Percentiles rank a stretch among this genome's conserved stretches.
Conservation (phyloP, 2,797 vertebrate genomes). For the Danio choprae region DNA sequence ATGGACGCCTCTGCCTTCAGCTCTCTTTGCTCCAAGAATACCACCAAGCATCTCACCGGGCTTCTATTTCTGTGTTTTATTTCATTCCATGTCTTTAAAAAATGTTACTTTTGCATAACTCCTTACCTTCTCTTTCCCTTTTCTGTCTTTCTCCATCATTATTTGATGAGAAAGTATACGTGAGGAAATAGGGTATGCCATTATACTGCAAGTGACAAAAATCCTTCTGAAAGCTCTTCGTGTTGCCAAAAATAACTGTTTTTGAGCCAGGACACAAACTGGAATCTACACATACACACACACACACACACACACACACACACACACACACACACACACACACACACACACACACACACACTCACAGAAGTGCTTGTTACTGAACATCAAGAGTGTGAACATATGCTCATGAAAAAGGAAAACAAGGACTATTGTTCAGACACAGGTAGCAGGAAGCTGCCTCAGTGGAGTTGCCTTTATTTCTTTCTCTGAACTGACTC, state of each 20-base stretch:
- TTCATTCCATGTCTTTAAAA: slow-evolving; percentile 51
- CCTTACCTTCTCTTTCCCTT: slow-evolving; percentile 68
- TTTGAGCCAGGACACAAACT: slow-evolving; percentile 82
- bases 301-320: slow-evolving; percentile 67
- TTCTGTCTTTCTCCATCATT: slow-evolving; percentile 65
- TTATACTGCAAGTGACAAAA: slow-evolving; percentile 70
- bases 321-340: slow-evolving; percentile 67
- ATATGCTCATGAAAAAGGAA: slow-evolving; percentile 66
- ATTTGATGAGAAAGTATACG: slow-evolving; percentile 72
- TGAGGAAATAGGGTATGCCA: slow-evolving; percentile 71
- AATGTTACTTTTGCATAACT: slow-evolving; percentile 62
- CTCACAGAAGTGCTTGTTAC: slow-evolving; percentile 80
- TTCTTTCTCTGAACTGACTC: slow-evolving; percentile 70
- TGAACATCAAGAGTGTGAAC: slow-evolving; percentile 73
- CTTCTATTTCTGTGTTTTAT: slow-evolving; percentile 60
- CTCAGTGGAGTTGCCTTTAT: slow-evolving; percentile 80
- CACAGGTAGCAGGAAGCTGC: slow-evolving; percentile 73
- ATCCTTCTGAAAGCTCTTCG: slow-evolving; percentile 77
- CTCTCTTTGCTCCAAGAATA: slow-evolving; percentile 45
- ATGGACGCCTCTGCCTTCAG: slow-evolving; percentile 13
- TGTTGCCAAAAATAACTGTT: slow-evolving; percentile 85
- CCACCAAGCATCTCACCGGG: slow-evolving; percentile 59
- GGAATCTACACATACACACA: slow-evolving; percentile 65
- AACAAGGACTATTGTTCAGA: slow-evolving; percentile 70
- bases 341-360: slow-evolving; percentile 58